These are phyloP conservation scores for Peromyscus polionotus DNA, from an alignment of 2,113 vertebrate species.

Conservation along the genomic window DNA sequence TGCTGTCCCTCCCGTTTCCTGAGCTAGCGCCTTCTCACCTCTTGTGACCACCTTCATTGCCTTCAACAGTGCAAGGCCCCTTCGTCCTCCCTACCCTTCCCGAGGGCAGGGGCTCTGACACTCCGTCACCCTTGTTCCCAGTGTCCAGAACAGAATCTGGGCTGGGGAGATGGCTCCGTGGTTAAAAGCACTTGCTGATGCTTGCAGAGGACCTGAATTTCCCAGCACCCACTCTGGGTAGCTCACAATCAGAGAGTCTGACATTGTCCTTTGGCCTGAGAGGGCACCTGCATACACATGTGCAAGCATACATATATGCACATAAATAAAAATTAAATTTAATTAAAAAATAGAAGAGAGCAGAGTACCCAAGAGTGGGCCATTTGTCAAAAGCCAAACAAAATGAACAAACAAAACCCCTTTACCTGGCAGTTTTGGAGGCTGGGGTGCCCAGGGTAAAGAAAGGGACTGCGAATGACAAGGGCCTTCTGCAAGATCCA, in stretches of 20 bases:
- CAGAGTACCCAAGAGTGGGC: background rate
- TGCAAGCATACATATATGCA: background rate
- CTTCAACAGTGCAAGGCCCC: background rate
- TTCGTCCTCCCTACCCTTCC: background rate
- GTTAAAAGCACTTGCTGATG: background rate
- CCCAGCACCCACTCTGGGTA: background rate
- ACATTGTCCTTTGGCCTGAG: background rate
- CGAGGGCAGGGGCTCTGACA: background rate
- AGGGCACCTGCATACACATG: background rate
- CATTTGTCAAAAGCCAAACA: background rate
- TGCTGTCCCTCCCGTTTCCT: accelerated
- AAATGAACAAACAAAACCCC: no score
- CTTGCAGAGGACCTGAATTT: background rate
- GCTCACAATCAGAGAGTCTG: background rate
- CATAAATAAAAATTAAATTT: background rate
- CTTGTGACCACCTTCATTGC: background rate
- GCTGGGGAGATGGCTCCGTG: background rate
- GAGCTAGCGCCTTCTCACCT: background rate
- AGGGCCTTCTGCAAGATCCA: background rate
- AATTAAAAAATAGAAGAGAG: background rate
- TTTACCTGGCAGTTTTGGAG: background rate
- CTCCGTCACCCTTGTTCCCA: background rate
- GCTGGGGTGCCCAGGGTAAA: background rate
- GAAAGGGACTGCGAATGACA: background rate
- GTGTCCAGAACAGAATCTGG: background rate